Conservation (phyloP, 30 jellyfish, hydroid and myxozoan species). For the Nemopilema nomurai region DNA sequence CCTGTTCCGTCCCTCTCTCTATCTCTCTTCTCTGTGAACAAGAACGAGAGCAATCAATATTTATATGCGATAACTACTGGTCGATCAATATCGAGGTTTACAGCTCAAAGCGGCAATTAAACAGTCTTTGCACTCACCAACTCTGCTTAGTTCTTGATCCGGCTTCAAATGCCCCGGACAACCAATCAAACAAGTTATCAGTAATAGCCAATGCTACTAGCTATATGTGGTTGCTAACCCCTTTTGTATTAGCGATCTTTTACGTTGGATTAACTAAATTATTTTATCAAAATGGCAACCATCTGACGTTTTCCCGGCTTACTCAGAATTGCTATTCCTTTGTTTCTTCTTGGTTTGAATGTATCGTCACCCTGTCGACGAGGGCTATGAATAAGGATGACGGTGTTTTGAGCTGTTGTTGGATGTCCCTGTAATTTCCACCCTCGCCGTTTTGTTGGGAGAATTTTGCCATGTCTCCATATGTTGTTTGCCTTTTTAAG, state of each 20-base stretch:
- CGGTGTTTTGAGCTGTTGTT: constrained; percentile 23
- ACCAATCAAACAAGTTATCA: constrained; percentile 34
- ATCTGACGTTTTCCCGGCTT: constrained; percentile 82
- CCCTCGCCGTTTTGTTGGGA: constrained; percentile 88
- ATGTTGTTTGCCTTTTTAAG: constrained; percentile 76
- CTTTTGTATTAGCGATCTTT: constrained; percentile 30
- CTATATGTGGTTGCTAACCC: neutral
- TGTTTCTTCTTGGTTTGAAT: constrained; percentile 39
- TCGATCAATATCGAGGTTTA: neutral
- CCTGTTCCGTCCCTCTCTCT: neutral
- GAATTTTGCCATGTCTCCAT: constrained; percentile 70
- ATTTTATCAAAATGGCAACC: constrained; percentile 26
- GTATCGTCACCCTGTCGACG: constrained; percentile 12
- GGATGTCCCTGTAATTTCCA: constrained; percentile 62
- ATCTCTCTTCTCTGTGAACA: neutral
- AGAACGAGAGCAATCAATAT: neutral
- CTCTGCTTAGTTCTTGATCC: constrained; percentile 27
- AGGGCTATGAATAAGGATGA: constrained; percentile 56
- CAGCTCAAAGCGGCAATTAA: neutral
- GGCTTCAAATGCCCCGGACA: constrained; percentile 44
- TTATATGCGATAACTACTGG: neutral
- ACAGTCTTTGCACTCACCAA: constrained; percentile 48
- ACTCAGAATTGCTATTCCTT: constrained; percentile 29
- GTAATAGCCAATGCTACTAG: neutral
- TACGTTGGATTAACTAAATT: constrained; percentile 28